These are phyloP conservation scores for Herminia tarsipennalis DNA, from an alignment of 2,888 invertebrate species.

Conservation along the genomic window DNA sequence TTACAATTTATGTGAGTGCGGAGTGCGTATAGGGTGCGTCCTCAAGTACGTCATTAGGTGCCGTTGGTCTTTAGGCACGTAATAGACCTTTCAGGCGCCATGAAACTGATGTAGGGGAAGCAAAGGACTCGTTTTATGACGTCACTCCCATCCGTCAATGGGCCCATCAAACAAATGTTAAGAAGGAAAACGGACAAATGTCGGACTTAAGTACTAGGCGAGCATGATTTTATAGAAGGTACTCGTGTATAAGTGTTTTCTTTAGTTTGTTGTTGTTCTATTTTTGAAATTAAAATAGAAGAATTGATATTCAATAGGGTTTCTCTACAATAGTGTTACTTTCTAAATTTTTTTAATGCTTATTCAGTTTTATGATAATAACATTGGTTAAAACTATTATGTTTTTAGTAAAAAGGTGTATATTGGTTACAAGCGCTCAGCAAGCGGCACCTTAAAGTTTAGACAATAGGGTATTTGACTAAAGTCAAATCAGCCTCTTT, in stretches of 20 bases:
- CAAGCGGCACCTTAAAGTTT: no score
- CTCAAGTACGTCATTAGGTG: conserved; percentile 2
- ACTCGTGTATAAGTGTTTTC: neutral
- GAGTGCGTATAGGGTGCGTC: neutral
- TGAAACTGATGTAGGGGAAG: conserved; percentile 8
- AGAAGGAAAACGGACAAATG: neutral
- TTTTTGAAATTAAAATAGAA: no score
- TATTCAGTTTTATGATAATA: no score
- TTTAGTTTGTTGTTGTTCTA: neutral
- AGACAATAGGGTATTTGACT: no score
- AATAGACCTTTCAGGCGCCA: conserved; percentile 11
- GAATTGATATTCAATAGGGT: no score
- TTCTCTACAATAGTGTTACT: no score
- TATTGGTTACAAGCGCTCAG: no score
- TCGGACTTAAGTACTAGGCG: neutral
- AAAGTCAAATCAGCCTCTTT: no score
- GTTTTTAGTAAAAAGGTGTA: no score
- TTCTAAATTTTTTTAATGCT: no score
- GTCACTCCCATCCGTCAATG: conserved; percentile 3
- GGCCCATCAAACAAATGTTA: conserved; percentile 7
- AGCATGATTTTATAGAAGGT: neutral
- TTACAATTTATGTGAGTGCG: no score
- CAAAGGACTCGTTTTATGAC: conserved; percentile 5
- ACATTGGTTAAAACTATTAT: no score
- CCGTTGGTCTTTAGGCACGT: conserved; percentile 2